phyloP scores from a whole-genome alignment of 2,797 vertebrate genomes.

The Salmo trutta region DNA sequence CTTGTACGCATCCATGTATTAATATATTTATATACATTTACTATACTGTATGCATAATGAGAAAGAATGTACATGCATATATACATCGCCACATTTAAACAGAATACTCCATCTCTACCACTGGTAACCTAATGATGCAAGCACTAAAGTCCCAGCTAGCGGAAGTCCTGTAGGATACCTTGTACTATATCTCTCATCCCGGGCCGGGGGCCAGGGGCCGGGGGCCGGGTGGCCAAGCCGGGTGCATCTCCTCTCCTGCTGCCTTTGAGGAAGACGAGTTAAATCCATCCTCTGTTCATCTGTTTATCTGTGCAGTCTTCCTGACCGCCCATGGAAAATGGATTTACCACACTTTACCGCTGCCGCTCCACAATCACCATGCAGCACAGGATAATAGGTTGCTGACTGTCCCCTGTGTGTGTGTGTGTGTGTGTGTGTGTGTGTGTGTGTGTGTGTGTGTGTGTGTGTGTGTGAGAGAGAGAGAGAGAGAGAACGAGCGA shows the following conservation, averaged over 20 bases:
- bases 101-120: not conserved
- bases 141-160: not conserved
- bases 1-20: not conserved
- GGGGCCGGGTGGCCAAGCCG: not conserved
- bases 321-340: conserved; percentile 69
- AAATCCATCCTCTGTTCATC: conserved; percentile 54
- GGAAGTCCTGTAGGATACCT: conserved; percentile 21
- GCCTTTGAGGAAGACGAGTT: conserved; percentile 51
- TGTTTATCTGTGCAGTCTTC: conserved; percentile 71
- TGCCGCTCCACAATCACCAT: conserved; percentile 48
- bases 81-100: conserved; percentile 4
- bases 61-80: not conserved
- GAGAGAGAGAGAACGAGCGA: no score
- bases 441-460: conserved; percentile 7
- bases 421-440: conserved; percentile 40
- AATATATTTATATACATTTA: not conserved
- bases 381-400: conserved; percentile 68
- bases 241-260: not conserved
- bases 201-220: no score
- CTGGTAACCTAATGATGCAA: no score
- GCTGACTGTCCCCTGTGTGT: conserved; percentile 62
- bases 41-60: not conserved
- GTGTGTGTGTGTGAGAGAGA: no score
- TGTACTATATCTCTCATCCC: not conserved
- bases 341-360: conserved; percentile 70